Evolutionary conservation across 2,797 vertebrate genomes (phyloP).

Genomic region (Gobio occitaniae): DNA sequence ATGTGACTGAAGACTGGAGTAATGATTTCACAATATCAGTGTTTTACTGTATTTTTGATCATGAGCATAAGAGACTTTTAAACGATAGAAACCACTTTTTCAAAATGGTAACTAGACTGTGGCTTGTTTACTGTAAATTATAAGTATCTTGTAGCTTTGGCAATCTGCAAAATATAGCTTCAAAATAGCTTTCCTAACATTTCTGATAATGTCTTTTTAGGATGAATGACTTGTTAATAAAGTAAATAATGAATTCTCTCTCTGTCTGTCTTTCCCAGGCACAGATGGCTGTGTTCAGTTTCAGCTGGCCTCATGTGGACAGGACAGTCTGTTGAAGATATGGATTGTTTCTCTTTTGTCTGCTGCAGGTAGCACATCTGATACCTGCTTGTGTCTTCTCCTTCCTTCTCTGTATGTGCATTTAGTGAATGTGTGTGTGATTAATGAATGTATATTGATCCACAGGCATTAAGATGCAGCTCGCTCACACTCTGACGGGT

Average conservation of each 20-base stretch:
- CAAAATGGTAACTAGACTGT: not conserved
- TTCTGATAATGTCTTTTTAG: not conserved
- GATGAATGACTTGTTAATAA: not conserved
- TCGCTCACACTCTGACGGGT: constrained; percentile 78
- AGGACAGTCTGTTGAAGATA: constrained; percentile 89
- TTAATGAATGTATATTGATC: constrained; percentile 21
- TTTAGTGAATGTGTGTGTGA: constrained; percentile 16
- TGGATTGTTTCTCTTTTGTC: constrained; percentile 81
- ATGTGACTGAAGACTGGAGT: not conserved
- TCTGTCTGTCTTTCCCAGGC: constrained; percentile 18
- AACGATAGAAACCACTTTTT: not conserved
- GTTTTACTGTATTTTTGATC: not conserved
- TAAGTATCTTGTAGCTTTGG: not conserved
- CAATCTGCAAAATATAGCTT: not conserved
- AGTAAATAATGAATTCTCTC: not conserved
- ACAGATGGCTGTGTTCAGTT: constrained; percentile 75
- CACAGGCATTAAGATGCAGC: constrained; percentile 84
- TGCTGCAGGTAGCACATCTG: constrained; percentile 76
- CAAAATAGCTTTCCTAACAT: not conserved
- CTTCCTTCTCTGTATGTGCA: not conserved
- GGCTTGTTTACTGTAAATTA: too few relatives aligned
- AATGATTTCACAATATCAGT: not conserved
- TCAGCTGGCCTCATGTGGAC: constrained; percentile 90
- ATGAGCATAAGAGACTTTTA: too few relatives aligned
- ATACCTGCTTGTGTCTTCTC: not conserved